Evolutionary conservation across 2,113 vertebrate species (phyloP), one percentile per base, ranked within the genome.

Genomic region (Rattus rattus): DNA sequence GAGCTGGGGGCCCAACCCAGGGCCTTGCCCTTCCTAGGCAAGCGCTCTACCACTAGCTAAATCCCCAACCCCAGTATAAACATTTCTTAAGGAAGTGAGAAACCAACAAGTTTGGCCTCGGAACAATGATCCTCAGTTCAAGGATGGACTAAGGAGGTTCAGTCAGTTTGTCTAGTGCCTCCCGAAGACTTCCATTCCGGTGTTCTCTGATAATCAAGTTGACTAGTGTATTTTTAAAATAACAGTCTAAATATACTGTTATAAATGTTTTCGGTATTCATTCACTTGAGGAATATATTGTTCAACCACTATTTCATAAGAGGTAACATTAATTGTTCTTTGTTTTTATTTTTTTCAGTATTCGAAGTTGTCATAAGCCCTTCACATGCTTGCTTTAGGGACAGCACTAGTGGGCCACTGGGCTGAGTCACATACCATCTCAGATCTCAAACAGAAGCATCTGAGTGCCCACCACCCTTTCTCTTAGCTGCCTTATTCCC

Each of bases 31-130:
- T n/a, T n/a, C n/a, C n/a, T n/a, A n/a, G n/a, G n/a, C n/a, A n/a
- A n/a, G n/a, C n/a, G n/a, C n/a, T n/a, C n/a, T n/a, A n/a, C n/a
- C n/a, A n/a, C n/a, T n/a, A n/a, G n/a, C n/a, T n/a, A n/a, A n/a
- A n/a, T n/a, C n/a, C n/a, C n/a, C n/a, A n/a, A n/a, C n/a, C n/a
- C n/a, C n/a, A n/a, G 56, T 39, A 90, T 9, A 75, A 81, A 86
- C 33, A 4, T 75, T 96, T 90, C 79, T 88, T 91, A 89, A 81
- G 49, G 96, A 88, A 81, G 54, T 59, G 54, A 91, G 79, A 89
- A 93, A 92, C 86, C 43, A 92, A 92, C 16, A 70, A 80, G 93
- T 90, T 61, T 95, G 90, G 36, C 88, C 89, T 93, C 7, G 80
- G 90, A 94, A 92, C 81, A 94, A 95, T 95, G 85, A 94, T 61